Evolutionary conservation across 1,140 invertebrate species (phyloP).

Genomic region (Zophobas atratus): DNA sequence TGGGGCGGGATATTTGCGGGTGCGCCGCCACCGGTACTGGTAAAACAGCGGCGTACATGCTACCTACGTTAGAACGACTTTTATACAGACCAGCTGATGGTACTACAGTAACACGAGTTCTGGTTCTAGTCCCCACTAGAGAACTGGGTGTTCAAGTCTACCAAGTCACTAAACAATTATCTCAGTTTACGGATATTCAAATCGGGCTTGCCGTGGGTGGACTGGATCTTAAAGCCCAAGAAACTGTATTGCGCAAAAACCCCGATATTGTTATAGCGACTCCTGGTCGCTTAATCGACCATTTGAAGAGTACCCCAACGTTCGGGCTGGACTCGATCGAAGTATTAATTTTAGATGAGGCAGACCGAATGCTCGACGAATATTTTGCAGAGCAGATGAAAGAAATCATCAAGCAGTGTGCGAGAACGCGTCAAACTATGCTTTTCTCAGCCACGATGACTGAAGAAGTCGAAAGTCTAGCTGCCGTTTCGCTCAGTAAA

Average conservation of each 20-base stretch:
- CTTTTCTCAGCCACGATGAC: conserved; percentile 99
- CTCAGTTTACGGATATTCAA: conserved; percentile 89
- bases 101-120: conserved; percentile 84
- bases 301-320: conserved; percentile 94
- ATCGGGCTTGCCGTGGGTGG: conserved; percentile 92
- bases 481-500: conserved; percentile 89
- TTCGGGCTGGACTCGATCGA: conserved; percentile 94
- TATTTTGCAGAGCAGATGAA: conserved; percentile 98
- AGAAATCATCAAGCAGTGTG: conserved; percentile 94
- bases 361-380: conserved; percentile 98
- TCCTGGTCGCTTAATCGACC: conserved; percentile 97
- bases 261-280: conserved; percentile 99
- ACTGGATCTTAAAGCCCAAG: conserved; percentile 94
- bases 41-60: conserved; percentile 98
- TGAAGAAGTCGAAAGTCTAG: conserved; percentile 88
- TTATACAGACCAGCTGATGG: conserved; percentile 81
- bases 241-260: conserved; percentile 88
- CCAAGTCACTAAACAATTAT: conserved; percentile 91
- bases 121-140: conserved; percentile 96
- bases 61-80: conserved; percentile 95
- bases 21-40: conserved; percentile 98
- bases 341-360: conserved; percentile 95
- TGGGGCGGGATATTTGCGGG: conserved; percentile 93
- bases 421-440: conserved; percentile 95
- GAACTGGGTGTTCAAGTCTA: conserved; percentile 95